phyloP scores from a whole-genome alignment of 2,797 vertebrate genomes.

The Champsocephalus esox region DNA sequence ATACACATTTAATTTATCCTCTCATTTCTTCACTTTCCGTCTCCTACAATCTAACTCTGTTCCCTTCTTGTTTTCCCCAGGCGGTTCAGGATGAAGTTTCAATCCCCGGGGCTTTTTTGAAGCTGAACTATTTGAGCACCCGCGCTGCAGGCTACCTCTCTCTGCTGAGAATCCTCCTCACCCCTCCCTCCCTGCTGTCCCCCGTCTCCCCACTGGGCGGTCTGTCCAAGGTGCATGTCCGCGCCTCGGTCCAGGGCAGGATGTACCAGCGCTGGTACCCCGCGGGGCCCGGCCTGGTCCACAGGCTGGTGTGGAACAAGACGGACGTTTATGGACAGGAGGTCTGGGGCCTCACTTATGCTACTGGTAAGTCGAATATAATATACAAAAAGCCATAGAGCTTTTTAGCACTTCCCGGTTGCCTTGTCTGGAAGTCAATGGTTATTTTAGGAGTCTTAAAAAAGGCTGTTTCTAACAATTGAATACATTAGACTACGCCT shows the following conservation, averaged over 20 bases:
- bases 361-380: conserved; percentile 87
- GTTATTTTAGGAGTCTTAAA: too few species aligned
- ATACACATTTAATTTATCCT: conserved; percentile 23
- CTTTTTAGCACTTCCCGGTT: too few species aligned
- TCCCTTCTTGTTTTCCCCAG: conserved; percentile 74
- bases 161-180: conserved; percentile 91
- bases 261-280: conserved; percentile 96
- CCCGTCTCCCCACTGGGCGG: conserved; percentile 82
- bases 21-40: conserved; percentile 20
- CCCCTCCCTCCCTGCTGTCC: conserved; percentile 86
- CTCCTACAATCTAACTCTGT: conserved; percentile 39
- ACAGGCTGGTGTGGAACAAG: conserved; percentile 96
- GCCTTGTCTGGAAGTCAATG: too few species aligned
- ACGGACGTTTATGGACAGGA: conserved; percentile 97
- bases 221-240: conserved; percentile 94
- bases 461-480: too few species aligned
- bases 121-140: conserved; percentile 95
- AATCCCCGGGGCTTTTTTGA: conserved; percentile 94
- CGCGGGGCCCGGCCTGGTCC: conserved; percentile 91
- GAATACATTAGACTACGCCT: too few species aligned
- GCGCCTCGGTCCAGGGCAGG: conserved; percentile 91
- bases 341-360: conserved; percentile 93
- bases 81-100: conserved; percentile 94
- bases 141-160: conserved; percentile 94
- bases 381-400: background rate